Evolutionary conservation across 2,888 invertebrate species (phyloP).

Genomic region (Disparrhopalites patrizii): DNA sequence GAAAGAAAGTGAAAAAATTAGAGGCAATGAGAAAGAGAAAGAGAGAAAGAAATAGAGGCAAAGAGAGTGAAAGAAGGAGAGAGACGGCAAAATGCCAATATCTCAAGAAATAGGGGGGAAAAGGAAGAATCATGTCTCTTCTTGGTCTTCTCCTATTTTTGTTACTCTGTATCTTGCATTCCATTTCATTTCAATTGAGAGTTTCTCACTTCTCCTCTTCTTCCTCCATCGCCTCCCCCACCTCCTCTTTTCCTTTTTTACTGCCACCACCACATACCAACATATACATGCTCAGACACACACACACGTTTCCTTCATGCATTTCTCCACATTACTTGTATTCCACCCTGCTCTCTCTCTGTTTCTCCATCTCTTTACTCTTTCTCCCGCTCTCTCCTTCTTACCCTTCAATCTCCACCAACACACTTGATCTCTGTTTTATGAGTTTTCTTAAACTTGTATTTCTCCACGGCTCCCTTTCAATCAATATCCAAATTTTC

Average conservation of each 20-base stretch:
- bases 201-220: constrained; percentile 33
- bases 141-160: constrained; percentile 23
- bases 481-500: constrained; percentile 39
- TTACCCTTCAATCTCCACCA: constrained; percentile 26
- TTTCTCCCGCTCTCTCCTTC: constrained; percentile 13
- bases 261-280: no score
- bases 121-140: constrained; percentile 21
- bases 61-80: no score
- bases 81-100: constrained; percentile 6
- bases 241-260: no score
- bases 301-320: no score
- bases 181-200: constrained; percentile 43
- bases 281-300: no score
- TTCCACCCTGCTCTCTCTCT: no score
- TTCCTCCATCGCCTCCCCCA: constrained; percentile 17
- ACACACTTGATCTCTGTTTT: constrained; percentile 41
- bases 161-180: constrained; percentile 37
- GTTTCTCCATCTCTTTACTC: constrained; percentile 31
- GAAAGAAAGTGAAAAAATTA: no score
- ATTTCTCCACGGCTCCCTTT: constrained; percentile 24
- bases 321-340: no score
- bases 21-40: no score
- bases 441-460: constrained; percentile 42
- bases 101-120: constrained; percentile 4
- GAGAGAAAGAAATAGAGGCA: no score